A percentile compares a stretch with the other conserved stretches of the same genome.
These are phyloP conservation scores for Tenualosa thibaudeaui DNA, from an alignment of 2,797 vertebrate species.

Conservation along the genomic window DNA sequence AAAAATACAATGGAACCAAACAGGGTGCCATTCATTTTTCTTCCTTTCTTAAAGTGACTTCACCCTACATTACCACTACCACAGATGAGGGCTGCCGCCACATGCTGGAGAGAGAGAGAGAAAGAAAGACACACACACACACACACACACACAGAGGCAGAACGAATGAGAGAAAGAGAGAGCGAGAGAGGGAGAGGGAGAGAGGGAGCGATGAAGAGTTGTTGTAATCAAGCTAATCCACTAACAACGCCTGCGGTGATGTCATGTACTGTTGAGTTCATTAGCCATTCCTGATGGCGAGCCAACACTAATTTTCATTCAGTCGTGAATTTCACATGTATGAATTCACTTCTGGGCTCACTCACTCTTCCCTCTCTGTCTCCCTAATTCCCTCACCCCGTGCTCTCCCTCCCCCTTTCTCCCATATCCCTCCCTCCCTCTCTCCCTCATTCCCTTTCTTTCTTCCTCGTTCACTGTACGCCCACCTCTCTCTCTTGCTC, in stretches of 20 bases:
- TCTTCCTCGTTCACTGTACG: slow-evolving; percentile 14
- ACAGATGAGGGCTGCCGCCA: slow-evolving; percentile 29
- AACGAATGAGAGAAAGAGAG: background rate
- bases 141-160: background rate
- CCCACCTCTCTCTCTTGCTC: background rate
- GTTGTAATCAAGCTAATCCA: slow-evolving; percentile 74
- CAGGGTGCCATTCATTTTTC: slow-evolving; percentile 55
- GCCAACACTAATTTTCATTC: slow-evolving; percentile 68
- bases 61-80: slow-evolving; percentile 59
- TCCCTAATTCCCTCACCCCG: background rate
- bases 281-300: slow-evolving; percentile 65
- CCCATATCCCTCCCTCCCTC: slow-evolving; percentile 12
- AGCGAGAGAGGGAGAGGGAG: background rate
- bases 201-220: slow-evolving; percentile 59
- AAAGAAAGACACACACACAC: background rate
- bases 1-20: slow-evolving; percentile 58
- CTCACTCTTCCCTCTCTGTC: background rate
- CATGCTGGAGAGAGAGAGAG: background rate
- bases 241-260: slow-evolving; percentile 66
- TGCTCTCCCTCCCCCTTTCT: background rate
- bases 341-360: slow-evolving; percentile 32
- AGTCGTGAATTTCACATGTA: slow-evolving; percentile 61
- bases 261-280: slow-evolving; percentile 71
- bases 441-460: slow-evolving; percentile 40
- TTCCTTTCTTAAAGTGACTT: slow-evolving; percentile 50